phyloP scores from a whole-genome alignment of 2,797 vertebrate species.

The Poeciliopsis presidionis region DNA sequence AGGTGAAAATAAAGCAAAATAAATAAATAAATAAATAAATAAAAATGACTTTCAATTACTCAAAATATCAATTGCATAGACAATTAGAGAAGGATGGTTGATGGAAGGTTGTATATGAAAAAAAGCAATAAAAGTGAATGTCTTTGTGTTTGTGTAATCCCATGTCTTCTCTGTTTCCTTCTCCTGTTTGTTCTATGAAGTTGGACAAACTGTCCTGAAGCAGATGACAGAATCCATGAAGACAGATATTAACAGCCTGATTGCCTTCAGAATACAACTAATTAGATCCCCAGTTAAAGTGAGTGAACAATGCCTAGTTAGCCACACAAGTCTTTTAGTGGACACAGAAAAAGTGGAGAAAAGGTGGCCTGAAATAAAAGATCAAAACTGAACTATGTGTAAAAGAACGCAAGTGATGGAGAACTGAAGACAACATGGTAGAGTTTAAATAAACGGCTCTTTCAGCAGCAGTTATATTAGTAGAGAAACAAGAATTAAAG shows the following conservation, averaged over 20 bases:
- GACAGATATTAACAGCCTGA: not conserved
- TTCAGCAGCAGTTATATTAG: not conserved
- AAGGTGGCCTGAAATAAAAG: not conserved
- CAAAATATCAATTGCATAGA: not conserved
- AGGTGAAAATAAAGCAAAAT: not conserved
- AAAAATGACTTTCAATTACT: constrained; percentile 14
- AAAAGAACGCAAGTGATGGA: not conserved
- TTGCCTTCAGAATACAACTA: not conserved
- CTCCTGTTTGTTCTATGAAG: not conserved
- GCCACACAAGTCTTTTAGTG: not conserved
- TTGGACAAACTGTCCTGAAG: not conserved
- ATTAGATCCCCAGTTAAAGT: not conserved
- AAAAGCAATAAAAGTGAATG: not conserved
- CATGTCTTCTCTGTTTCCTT: not conserved
- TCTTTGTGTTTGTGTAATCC: not conserved
- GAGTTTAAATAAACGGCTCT: not conserved
- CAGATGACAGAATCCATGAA: not conserved
- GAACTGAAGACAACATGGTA: not conserved
- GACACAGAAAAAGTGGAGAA: not conserved
- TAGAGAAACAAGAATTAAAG: not conserved
- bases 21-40: no score
- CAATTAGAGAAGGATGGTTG: not conserved
- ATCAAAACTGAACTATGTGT: not conserved
- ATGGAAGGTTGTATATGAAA: not conserved
- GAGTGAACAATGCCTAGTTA: not conserved